phyloP scores from a whole-genome alignment of 2,888 invertebrate genomes.

The Psococerastis gibbosa region DNA sequence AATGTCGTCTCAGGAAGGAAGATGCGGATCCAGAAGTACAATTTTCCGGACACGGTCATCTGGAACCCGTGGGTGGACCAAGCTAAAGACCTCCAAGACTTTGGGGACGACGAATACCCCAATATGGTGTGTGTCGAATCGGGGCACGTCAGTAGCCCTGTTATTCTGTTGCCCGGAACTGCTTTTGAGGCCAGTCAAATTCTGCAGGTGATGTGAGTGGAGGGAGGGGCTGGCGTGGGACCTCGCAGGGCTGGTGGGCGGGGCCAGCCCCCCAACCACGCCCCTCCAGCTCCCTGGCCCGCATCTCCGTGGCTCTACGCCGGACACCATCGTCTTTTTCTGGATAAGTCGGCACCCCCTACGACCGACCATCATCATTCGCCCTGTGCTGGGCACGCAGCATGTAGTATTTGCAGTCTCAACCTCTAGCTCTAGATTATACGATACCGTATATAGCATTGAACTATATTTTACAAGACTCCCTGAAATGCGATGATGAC shows the following conservation, averaged over 20 bases:
- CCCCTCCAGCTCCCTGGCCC: slow-evolving; percentile 16
- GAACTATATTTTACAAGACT: no score
- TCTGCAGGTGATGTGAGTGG: slow-evolving; percentile 44
- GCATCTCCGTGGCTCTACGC: slow-evolving; percentile 19
- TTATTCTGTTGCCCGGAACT: slow-evolving; percentile 72
- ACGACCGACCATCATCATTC: slow-evolving; percentile 15
- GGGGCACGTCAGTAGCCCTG: slow-evolving; percentile 73
- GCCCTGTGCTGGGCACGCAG: slow-evolving; percentile 18
- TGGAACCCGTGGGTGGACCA: slow-evolving; percentile 96
- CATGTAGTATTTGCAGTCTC: slow-evolving; percentile 21
- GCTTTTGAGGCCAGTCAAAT: slow-evolving; percentile 86
- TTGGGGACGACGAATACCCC: slow-evolving; percentile 92
- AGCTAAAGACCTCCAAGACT: slow-evolving; percentile 81
- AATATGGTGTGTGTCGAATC: slow-evolving; percentile 95
- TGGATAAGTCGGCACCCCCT: slow-evolving; percentile 15
- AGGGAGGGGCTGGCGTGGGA: slow-evolving; percentile 26
- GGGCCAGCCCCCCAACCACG: slow-evolving; percentile 11
- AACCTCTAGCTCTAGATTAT: slow-evolving; percentile 19
- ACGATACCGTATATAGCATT: no score
- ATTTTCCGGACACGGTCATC: slow-evolving; percentile 87
- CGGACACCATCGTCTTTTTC: slow-evolving; percentile 18
- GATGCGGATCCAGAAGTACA: slow-evolving; percentile 84
- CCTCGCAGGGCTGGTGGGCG: slow-evolving; percentile 15
- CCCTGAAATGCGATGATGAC: no score
- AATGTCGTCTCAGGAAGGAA: slow-evolving; percentile 81